phyloP scores from a whole-genome alignment of 2,797 vertebrate genomes.

The Anguilla megastoma region DNA sequence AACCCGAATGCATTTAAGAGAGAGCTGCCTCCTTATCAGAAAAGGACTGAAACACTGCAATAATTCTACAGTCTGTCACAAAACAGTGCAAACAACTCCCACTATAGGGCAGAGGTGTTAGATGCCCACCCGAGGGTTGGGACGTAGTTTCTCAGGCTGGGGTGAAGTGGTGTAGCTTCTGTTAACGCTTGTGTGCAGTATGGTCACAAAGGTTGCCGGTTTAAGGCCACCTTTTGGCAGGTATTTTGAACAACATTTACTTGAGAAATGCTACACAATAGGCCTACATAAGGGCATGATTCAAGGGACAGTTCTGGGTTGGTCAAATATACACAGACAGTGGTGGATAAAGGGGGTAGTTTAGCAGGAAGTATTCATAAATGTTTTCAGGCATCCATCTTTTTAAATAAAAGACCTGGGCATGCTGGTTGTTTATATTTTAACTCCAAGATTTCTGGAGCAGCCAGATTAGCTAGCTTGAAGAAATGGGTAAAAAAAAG shows the following conservation, averaged over 20 bases:
- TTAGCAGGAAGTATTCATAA: not conserved
- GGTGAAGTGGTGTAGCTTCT: not conserved
- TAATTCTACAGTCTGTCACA: not conserved
- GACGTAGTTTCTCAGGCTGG: not conserved
- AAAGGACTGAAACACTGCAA: not conserved
- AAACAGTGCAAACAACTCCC: not conserved
- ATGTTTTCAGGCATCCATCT: not conserved
- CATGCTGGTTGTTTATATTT: not conserved
- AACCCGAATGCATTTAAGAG: not conserved
- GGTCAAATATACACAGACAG: not conserved
- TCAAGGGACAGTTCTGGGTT: not conserved
- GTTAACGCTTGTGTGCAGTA: not conserved
- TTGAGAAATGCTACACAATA: not conserved
- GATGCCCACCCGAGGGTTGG: not conserved
- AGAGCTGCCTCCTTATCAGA: not conserved
- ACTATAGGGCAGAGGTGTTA: not conserved
- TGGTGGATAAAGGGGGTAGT: not conserved
- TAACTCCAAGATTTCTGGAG: not conserved
- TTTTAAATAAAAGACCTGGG: not conserved
- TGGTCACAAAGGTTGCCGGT: not conserved
- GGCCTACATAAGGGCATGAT: not conserved
- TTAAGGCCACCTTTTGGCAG: not conserved
- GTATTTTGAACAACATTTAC: not conserved
- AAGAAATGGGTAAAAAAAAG: not conserved
- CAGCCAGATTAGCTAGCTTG: not conserved